A percentile compares a stretch with the other conserved stretches of the same genome.
Conservation (phyloP, 2,888 invertebrate genomes). For the Rutpela maculata region DNA sequence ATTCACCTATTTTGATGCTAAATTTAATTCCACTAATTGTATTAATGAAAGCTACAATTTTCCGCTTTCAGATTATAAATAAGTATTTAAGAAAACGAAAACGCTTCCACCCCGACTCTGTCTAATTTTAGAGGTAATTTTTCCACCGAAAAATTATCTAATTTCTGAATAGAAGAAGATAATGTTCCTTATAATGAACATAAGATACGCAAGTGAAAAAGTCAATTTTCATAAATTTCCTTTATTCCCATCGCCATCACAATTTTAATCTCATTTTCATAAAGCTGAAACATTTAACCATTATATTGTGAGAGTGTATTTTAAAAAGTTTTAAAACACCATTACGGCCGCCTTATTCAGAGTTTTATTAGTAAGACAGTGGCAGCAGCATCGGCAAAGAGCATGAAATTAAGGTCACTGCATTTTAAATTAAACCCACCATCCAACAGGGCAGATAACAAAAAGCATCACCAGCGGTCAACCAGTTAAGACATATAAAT, state of each 20-base stretch:
- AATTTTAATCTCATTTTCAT: slow-evolving; percentile 58
- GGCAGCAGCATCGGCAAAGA: slow-evolving; percentile 45
- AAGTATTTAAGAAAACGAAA: neutral
- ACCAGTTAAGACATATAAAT: neutral
- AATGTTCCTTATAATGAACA: slow-evolving; percentile 25
- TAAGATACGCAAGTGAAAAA: slow-evolving; percentile 41
- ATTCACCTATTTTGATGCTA: too few relatives aligned
- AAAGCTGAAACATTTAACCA: slow-evolving; percentile 59
- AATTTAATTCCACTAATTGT: too few relatives aligned
- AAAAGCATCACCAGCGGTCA: neutral
- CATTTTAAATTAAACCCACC: slow-evolving; percentile 54
- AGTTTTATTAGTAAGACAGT: slow-evolving; percentile 57
- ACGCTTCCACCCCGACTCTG: neutral
- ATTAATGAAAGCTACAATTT: too few relatives aligned
- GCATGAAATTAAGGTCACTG: slow-evolving; percentile 61
- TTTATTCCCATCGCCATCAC: slow-evolving; percentile 47
- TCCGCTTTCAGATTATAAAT: neutral
- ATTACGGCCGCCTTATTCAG: slow-evolving; percentile 53
- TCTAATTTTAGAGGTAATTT: slow-evolving; percentile 5
- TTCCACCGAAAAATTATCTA: slow-evolving; percentile 22
- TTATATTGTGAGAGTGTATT: slow-evolving; percentile 48
- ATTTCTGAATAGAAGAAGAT: slow-evolving; percentile 24
- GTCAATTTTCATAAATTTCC: slow-evolving; percentile 48
- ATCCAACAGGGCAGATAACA: slow-evolving; percentile 10
- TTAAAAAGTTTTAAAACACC: slow-evolving; percentile 53